These are phyloP conservation scores for Gryllus longicercus DNA, from an alignment of 2,888 invertebrate species.

Conservation along the genomic window DNA sequence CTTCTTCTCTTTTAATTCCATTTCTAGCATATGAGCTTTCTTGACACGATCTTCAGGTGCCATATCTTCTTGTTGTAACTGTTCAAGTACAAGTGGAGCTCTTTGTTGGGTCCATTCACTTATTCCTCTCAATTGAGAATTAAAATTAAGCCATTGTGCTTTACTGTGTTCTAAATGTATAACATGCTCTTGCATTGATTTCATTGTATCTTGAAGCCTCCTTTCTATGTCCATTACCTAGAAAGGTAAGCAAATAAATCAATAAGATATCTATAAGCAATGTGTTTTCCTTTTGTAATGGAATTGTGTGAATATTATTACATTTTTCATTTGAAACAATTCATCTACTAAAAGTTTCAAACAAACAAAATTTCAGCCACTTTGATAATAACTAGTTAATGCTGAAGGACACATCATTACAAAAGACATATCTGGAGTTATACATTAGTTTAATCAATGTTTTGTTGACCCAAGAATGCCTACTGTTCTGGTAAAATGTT, in stretches of 20 bases:
- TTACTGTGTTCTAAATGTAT: conserved; percentile 77
- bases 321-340: no score
- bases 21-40: conserved; percentile 71
- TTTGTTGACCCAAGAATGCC: not conserved
- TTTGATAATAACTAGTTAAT: no score
- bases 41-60: conserved; percentile 78
- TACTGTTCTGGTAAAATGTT: not conserved
- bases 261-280: not conserved
- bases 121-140: conserved; percentile 69
- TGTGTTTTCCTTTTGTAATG: not conserved
- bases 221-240: conserved; percentile 68
- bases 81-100: conserved; percentile 70
- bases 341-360: no score
- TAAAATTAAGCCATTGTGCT: conserved; percentile 75
- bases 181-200: conserved; percentile 75
- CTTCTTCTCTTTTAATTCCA: conserved; percentile 72
- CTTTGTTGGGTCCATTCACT: conserved; percentile 77
- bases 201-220: conserved; percentile 70
- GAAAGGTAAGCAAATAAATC: conserved; percentile 25
- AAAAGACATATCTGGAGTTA: no score
- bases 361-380: no score
- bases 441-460: not conserved
- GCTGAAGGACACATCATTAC: no score
- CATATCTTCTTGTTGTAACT: conserved; percentile 70
- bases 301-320: no score